These are phyloP conservation scores for Rhopilema esculentum DNA, from an alignment of 30 jellyfish, hydroid and myxozoan genomes.

Conservation along the genomic window DNA sequence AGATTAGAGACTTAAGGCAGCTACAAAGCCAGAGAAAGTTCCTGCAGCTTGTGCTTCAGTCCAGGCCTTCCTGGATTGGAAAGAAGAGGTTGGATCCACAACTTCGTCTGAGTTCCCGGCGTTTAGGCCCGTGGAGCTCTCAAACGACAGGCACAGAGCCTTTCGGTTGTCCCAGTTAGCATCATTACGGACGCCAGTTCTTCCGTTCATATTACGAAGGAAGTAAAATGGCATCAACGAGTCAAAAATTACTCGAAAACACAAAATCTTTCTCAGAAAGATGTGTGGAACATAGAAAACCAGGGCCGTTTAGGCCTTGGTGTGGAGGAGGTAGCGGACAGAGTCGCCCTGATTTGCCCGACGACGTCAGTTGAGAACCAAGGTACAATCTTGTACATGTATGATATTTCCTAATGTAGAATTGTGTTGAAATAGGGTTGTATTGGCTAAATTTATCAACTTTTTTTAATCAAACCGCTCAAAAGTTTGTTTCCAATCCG, in stretches of 20 bases:
- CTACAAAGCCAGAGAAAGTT: neutral
- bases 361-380: neutral
- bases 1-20: too few species aligned
- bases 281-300: neutral
- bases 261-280: neutral
- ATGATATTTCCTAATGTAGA: too few species aligned
- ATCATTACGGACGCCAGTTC: conserved; percentile 76
- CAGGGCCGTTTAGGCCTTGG: neutral
- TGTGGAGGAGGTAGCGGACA: neutral
- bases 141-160: neutral
- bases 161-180: conserved; percentile 12
- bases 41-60: neutral
- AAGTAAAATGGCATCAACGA: conserved; percentile 51
- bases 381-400: too few species aligned
- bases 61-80: neutral
- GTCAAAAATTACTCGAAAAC: neutral
- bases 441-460: too few species aligned
- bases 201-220: conserved; percentile 33
- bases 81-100: neutral
- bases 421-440: too few species aligned
- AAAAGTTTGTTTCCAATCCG: neutral
- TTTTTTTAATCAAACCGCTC: too few species aligned
- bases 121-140: conserved; percentile 70
- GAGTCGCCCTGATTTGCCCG: neutral
- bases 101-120: conserved; percentile 58